phyloP scores from a whole-genome alignment of 2,888 invertebrate genomes.

The Boloria euphrosyne region DNA sequence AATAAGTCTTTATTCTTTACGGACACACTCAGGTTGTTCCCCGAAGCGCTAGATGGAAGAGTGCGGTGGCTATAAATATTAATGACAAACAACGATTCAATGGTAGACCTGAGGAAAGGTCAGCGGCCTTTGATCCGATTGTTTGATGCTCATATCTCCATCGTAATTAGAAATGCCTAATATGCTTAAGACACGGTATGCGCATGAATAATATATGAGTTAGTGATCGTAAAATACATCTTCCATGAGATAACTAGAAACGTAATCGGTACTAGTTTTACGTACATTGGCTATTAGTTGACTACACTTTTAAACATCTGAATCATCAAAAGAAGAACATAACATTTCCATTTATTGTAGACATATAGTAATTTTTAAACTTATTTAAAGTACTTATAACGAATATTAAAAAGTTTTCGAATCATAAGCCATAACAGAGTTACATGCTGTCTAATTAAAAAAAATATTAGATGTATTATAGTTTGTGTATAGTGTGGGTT shows the following conservation, averaged over 20 bases:
- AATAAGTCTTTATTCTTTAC: slow-evolving; percentile 52
- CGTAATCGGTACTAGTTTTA: not conserved
- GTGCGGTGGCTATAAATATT: slow-evolving; percentile 74
- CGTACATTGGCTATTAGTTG: not conserved
- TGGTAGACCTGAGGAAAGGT: slow-evolving; percentile 66
- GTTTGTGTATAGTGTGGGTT: no score
- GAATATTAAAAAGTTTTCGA: no score
- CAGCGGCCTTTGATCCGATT: slow-evolving; percentile 74
- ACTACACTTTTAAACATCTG: slow-evolving; percentile 7
- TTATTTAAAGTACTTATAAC: no score
- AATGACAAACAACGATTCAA: slow-evolving; percentile 75
- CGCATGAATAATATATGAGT: slow-evolving; percentile 43
- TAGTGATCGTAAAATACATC: slow-evolving; percentile 34
- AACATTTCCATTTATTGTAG: not conserved
- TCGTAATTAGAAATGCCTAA: slow-evolving; percentile 71
- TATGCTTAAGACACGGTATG: slow-evolving; percentile 38
- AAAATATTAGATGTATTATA: no score
- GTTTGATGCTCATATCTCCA: slow-evolving; percentile 66
- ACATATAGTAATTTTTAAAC: not conserved
- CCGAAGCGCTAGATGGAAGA: slow-evolving; percentile 66
- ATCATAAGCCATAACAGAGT: no score
- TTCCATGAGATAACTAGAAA: slow-evolving; percentile 16
- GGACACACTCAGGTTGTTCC: slow-evolving; percentile 68
- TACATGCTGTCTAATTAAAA: no score
- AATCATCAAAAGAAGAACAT: slow-evolving; percentile 3